These are phyloP conservation scores for Campylomormyrus numenius DNA, from an alignment of 2,113 vertebrate genomes.

Conservation along the genomic window DNA sequence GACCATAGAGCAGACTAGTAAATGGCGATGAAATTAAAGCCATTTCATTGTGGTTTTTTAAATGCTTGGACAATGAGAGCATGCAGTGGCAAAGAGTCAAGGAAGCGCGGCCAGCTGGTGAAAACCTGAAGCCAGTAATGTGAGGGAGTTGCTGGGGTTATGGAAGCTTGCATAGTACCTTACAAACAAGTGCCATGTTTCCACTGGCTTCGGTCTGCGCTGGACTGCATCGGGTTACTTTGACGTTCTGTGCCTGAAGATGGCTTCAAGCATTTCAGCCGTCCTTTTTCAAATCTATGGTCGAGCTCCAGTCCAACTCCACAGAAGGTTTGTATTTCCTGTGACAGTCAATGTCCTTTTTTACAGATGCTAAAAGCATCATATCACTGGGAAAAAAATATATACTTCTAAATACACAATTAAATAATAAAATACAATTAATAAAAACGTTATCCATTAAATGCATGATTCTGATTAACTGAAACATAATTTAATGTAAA, in stretches of 20 bases:
- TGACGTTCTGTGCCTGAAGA: too few relatives aligned
- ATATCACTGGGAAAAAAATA: background rate
- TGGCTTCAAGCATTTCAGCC: background rate
- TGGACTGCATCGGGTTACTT: background rate
- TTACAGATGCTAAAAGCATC: background rate
- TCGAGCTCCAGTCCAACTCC: background rate
- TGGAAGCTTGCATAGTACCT: slow-evolving; percentile 21
- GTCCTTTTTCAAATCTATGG: background rate
- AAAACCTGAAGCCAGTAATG: slow-evolving; percentile 39
- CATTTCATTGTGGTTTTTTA: slow-evolving; percentile 60
- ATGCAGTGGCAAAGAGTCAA: slow-evolving; percentile 57
- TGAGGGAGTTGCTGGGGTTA: slow-evolving; percentile 32
- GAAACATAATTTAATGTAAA: background rate
- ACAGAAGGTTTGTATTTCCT: background rate
- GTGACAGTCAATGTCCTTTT: background rate
- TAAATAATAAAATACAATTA: background rate
- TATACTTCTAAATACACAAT: background rate
- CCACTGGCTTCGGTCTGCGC: slow-evolving; percentile 3
- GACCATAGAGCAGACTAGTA: slow-evolving; percentile 47
- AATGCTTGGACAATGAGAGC: slow-evolving; percentile 60
- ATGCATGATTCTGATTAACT: background rate
- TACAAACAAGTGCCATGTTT: slow-evolving; percentile 20
- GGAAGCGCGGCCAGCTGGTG: slow-evolving; percentile 51
- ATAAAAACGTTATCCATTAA: background rate
- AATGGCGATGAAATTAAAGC: slow-evolving; percentile 54